These are phyloP conservation scores for Caradrina clavipalpis DNA, from an alignment of 2,888 invertebrate species.

Conservation along the genomic window DNA sequence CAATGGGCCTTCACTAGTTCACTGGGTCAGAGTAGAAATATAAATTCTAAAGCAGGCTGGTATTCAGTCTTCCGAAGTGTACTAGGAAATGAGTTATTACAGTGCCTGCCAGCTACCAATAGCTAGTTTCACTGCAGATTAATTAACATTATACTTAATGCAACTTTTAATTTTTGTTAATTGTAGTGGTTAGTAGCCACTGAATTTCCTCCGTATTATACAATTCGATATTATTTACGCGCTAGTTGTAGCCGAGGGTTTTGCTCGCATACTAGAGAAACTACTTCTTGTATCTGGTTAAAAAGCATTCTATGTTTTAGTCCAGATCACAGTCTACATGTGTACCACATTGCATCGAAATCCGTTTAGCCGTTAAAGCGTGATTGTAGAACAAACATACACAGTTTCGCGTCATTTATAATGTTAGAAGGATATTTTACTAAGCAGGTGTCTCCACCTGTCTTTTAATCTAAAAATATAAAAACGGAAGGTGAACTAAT, in stretches of 20 bases:
- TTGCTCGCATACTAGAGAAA: background rate
- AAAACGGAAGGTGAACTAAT: conserved; percentile 24
- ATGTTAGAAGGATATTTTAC: background rate
- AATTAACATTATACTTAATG: too few relatives aligned
- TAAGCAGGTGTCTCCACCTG: conserved; percentile 4
- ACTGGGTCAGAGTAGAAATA: conserved; percentile 15
- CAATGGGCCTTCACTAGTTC: conserved; percentile 25
- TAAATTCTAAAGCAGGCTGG: background rate
- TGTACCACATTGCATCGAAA: background rate
- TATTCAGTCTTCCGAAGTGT: conserved; percentile 1
- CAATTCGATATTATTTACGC: too few relatives aligned
- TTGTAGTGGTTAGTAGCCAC: too few relatives aligned
- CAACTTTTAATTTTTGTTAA: too few relatives aligned
- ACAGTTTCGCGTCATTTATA: background rate
- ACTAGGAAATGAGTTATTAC: conserved; percentile 9
- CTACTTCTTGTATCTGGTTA: background rate
- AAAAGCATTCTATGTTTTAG: background rate
- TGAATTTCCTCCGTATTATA: too few relatives aligned
- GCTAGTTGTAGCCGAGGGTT: background rate
- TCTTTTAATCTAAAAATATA: background rate
- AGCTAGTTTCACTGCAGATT: too few relatives aligned
- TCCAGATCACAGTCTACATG: background rate
- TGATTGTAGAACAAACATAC: background rate
- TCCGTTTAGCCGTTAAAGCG: background rate
- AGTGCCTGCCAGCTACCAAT: too few relatives aligned